A percentile compares a stretch with the other conserved stretches of the same genome.
These are phyloP conservation scores for Rhynchotus rufescens DNA, from an alignment of 2,797 vertebrate genomes.

Conservation along the genomic window DNA sequence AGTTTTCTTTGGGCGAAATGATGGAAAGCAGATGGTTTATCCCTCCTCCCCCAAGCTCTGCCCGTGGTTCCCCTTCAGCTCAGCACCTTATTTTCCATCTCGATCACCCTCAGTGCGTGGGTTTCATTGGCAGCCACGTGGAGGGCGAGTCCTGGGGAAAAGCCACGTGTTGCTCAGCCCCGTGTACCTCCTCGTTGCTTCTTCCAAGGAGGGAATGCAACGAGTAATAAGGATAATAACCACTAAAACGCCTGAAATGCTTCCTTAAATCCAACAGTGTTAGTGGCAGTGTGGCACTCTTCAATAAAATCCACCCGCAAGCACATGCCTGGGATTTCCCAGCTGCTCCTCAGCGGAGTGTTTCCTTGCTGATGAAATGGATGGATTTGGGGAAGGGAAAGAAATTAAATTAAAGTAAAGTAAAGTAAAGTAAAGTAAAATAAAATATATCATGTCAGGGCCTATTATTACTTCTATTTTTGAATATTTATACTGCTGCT, in stretches of 20 bases:
- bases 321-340: not conserved
- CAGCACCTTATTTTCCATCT: constrained; percentile 27
- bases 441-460: constrained; percentile 29
- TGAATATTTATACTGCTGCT: constrained; percentile 73
- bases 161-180: not conserved
- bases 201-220: not conserved
- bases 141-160: not conserved
- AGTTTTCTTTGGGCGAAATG: constrained; percentile 57
- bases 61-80: constrained; percentile 31
- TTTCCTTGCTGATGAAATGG: constrained; percentile 43
- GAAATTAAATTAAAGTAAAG: not conserved
- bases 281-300: not conserved
- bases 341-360: not conserved
- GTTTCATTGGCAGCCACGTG: not conserved
- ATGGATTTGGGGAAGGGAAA: not conserved
- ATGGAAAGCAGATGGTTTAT: constrained; percentile 59
- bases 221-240: constrained; percentile 24
- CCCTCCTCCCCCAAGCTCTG: not conserved
- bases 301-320: not conserved
- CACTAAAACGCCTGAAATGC: constrained; percentile 19
- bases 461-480: constrained; percentile 67
- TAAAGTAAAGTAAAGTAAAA: too few relatives aligned
- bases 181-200: not conserved
- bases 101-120: not conserved
- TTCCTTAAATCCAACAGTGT: not conserved